Percentiles rank a stretch among this genome's conserved stretches.
phyloP scores from a whole-genome alignment of 1,140 invertebrate species.

The Philopotamus ludificatus region DNA sequence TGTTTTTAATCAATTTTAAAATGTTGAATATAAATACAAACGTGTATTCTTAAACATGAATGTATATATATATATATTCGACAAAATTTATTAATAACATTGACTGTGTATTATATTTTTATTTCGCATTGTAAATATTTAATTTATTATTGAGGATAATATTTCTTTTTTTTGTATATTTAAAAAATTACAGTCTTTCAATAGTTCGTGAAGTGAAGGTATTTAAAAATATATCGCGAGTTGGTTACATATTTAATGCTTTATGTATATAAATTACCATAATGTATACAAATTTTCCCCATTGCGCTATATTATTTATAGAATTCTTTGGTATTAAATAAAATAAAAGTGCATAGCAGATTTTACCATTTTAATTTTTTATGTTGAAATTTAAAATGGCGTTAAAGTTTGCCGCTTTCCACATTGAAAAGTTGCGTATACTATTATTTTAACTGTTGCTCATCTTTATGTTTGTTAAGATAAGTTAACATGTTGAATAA shows the following conservation, averaged over 20 bases:
- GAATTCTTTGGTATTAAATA: too few relatives aligned
- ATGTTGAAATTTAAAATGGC: slow-evolving; percentile 35
- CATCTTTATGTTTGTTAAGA: slow-evolving; percentile 34
- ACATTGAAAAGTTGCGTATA: background rate
- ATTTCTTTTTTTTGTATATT: too few relatives aligned
- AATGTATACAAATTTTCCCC: too few relatives aligned
- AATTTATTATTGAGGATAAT: background rate
- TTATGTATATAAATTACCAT: too few relatives aligned
- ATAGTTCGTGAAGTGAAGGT: too few relatives aligned
- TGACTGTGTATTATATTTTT: slow-evolving; percentile 2
- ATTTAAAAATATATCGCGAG: too few relatives aligned
- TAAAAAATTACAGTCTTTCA: too few relatives aligned
- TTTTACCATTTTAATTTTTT: slow-evolving; percentile 38
- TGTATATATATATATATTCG: too few relatives aligned
- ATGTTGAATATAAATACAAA: background rate
- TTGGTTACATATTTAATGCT: too few relatives aligned
- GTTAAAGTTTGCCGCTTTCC: slow-evolving; percentile 37
- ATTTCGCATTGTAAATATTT: background rate
- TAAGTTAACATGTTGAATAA: slow-evolving; percentile 36
- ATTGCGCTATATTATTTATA: too few relatives aligned
- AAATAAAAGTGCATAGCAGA: slow-evolving; percentile 31
- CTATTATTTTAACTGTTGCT: slow-evolving; percentile 28
- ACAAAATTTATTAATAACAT: too few relatives aligned
- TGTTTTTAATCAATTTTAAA: slow-evolving; percentile 10
- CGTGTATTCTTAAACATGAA: background rate